phyloP scores from a whole-genome alignment of 2,797 vertebrate species.

The Xiphophorus birchmanni region DNA sequence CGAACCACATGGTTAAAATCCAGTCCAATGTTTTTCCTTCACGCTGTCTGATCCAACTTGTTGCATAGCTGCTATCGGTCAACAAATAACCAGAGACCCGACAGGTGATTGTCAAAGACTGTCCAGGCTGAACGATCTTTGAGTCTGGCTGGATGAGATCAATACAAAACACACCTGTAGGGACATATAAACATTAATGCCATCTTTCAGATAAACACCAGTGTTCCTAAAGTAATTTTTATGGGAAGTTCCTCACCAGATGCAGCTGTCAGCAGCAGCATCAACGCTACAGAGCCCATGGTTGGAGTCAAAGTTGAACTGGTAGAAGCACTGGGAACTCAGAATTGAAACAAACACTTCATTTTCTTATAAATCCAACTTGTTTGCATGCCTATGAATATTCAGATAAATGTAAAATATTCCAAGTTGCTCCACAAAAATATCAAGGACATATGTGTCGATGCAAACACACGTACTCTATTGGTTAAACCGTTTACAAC shows the following conservation, averaged over 20 bases:
- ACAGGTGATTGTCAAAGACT: slow-evolving; percentile 10
- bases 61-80: slow-evolving; percentile 13
- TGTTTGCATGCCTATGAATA: not conserved
- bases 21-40: slow-evolving; percentile 17
- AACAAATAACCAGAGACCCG: slow-evolving; percentile 19
- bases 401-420: not conserved
- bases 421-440: not conserved
- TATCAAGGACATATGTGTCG: not conserved
- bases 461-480: not conserved
- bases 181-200: not conserved
- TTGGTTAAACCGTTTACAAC: not conserved
- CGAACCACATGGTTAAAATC: not conserved
- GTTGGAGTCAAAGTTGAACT: not conserved
- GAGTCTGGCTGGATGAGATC: not conserved
- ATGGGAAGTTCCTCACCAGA: slow-evolving; percentile 1
- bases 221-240: not conserved
- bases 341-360: not conserved
- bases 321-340: not conserved
- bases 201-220: not conserved
- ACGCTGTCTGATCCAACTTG: slow-evolving; percentile 25
- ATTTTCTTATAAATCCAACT: not conserved
- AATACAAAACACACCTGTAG: not conserved
- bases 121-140: not conserved
- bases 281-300: slow-evolving; percentile 3
- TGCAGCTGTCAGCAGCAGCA: slow-evolving; percentile 19